These are phyloP conservation scores for Luscinia luscinia DNA, from an alignment of 2,797 vertebrate genomes.

Conservation along the genomic window DNA sequence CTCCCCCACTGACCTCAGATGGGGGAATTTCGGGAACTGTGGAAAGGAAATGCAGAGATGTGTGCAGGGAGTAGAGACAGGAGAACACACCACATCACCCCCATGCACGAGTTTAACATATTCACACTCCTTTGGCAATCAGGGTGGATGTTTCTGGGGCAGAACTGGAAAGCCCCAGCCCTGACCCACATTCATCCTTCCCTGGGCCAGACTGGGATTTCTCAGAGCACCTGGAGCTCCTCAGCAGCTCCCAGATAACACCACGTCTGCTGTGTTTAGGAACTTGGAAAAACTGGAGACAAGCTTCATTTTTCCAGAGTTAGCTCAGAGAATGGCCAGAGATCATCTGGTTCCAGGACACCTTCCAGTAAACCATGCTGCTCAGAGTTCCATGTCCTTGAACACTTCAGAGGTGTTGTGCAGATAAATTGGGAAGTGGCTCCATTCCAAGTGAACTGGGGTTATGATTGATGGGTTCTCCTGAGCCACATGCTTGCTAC, in stretches of 20 bases:
- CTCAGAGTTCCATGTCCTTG: background rate
- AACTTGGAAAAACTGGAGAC: background rate
- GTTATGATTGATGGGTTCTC: background rate
- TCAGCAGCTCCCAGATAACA: background rate
- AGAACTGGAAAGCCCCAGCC: background rate
- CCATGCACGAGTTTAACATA: background rate
- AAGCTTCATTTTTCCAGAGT: background rate
- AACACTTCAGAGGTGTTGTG: background rate
- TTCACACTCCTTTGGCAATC: rapidly evolving
- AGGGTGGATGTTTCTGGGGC: background rate
- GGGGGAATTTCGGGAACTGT: conserved; percentile 92
- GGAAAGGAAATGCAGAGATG: conserved; percentile 72
- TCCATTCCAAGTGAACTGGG: background rate
- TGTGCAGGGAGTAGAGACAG: background rate
- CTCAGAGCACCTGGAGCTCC: background rate
- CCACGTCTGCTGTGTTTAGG: background rate
- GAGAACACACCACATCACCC: background rate
- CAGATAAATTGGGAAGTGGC: background rate
- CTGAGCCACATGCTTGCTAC: background rate
- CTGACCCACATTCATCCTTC: background rate
- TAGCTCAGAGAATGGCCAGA: background rate
- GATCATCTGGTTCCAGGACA: background rate
- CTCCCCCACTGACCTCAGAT: conserved; percentile 93
- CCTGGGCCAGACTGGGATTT: background rate
- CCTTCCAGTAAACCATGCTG: background rate